phyloP scores from a whole-genome alignment of 2,888 invertebrate species.

The Drosophila koepferae region DNA sequence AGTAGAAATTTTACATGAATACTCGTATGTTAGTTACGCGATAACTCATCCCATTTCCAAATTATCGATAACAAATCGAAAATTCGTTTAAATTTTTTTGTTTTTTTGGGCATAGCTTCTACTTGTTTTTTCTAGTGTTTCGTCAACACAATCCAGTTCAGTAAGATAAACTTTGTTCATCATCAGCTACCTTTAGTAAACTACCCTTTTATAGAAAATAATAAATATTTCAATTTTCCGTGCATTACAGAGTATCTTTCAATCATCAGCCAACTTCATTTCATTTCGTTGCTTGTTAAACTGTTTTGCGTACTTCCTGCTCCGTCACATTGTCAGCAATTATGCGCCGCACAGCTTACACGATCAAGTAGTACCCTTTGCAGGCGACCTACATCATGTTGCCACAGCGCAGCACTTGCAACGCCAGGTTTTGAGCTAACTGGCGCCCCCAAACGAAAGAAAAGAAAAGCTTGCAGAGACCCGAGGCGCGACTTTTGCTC shows the following conservation, averaged over 20 bases:
- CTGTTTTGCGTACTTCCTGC: constrained; percentile 61
- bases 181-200: too few species aligned
- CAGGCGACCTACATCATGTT: constrained; percentile 52
- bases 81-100: too few species aligned
- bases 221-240: not conserved
- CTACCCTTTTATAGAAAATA: too few species aligned
- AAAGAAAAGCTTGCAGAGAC: constrained; percentile 58
- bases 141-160: too few species aligned
- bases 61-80: too few species aligned
- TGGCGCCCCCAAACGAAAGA: constrained; percentile 22
- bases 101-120: too few species aligned
- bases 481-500: constrained; percentile 59
- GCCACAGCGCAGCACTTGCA: constrained; percentile 15
- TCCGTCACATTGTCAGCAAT: constrained; percentile 76
- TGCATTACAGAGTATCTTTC: constrained; percentile 3
- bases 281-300: constrained; percentile 39
- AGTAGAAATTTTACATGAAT: too few species aligned
- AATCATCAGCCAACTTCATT: not conserved
- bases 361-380: constrained; percentile 70
- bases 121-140: too few species aligned
- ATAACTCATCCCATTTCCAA: too few species aligned
- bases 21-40: too few species aligned
- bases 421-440: constrained; percentile 4
- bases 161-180: too few species aligned
- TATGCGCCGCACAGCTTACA: constrained; percentile 50